Evolutionary conservation across 2,797 vertebrate species (phyloP).

Genomic region (Danio jaintianensis): DNA sequence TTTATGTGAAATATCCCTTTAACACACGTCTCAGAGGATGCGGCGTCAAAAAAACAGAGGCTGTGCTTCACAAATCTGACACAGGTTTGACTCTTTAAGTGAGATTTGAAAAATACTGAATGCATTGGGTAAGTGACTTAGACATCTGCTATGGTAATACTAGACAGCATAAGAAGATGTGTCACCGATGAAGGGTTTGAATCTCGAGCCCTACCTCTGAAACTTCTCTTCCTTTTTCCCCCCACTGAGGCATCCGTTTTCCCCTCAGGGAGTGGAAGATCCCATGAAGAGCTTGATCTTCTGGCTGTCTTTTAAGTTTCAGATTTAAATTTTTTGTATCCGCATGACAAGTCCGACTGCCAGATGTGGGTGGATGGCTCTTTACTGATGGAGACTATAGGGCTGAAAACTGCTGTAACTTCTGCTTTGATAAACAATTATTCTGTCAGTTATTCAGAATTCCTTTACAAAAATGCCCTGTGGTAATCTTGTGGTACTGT

Average conservation of each 20-base stretch:
- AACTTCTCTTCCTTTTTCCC: conserved; percentile 29
- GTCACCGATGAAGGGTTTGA: conserved; percentile 21
- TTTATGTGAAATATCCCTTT: too few relatives aligned
- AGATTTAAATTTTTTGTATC: conserved; percentile 20
- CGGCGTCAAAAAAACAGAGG: not conserved
- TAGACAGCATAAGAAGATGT: conserved; percentile 7
- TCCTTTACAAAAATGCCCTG: not conserved
- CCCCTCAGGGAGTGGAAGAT: conserved; percentile 41
- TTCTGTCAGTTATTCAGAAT: not conserved
- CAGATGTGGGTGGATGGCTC: conserved; percentile 17
- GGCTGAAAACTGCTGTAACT: not conserved
- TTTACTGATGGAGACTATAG: conserved; percentile 4
- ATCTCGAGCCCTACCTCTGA: conserved; percentile 31
- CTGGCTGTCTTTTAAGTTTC: conserved; percentile 45
- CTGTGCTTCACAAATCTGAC: not conserved
- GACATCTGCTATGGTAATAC: conserved; percentile 31
- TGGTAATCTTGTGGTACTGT: too few relatives aligned
- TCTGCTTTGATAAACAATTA: not conserved
- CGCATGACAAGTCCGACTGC: conserved; percentile 39
- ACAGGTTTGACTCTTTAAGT: conserved; percentile 16
- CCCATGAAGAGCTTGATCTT: conserved; percentile 50
- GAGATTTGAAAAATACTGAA: conserved; percentile 22
- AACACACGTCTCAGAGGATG: not conserved
- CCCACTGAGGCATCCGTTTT: conserved; percentile 22
- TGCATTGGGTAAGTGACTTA: conserved; percentile 34